A percentile compares a stretch with the other conserved stretches of the same genome.
Evolutionary conservation across 2,888 invertebrate species (phyloP).

Genomic region (Pterostichus niger): DNA sequence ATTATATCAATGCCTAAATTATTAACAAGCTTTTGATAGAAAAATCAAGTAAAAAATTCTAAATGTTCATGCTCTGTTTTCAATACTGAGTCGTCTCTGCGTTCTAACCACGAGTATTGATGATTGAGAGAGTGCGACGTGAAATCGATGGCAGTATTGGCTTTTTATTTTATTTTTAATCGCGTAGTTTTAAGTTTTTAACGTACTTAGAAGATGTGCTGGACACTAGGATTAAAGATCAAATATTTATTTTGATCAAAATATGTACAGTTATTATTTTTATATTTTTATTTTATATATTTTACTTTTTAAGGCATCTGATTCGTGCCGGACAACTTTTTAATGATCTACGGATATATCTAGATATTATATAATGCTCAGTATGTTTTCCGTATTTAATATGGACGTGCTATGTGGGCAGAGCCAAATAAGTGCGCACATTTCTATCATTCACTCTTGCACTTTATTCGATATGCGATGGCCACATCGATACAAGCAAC

Average conservation of each 20-base stretch:
- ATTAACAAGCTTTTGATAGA: too few species aligned
- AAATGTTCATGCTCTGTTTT: too few species aligned
- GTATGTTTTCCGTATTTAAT: slow-evolving; percentile 56
- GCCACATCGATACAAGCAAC: slow-evolving; percentile 15
- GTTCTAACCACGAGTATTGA: slow-evolving; percentile 37
- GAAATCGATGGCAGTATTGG: slow-evolving; percentile 65
- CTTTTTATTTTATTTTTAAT: slow-evolving; percentile 59
- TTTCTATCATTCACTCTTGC: not conserved
- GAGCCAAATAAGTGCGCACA: slow-evolving; percentile 59
- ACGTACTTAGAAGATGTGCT: slow-evolving; percentile 74
- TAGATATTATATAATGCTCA: slow-evolving; percentile 58
- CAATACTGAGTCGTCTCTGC: not conserved
- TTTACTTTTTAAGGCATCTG: slow-evolving; percentile 57
- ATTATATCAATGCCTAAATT: too few species aligned
- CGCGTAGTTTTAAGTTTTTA: slow-evolving; percentile 74
- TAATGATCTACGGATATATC: slow-evolving; percentile 34
- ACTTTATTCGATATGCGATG: slow-evolving; percentile 27
- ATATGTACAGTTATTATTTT: slow-evolving; percentile 66
- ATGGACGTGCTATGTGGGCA: slow-evolving; percentile 56
- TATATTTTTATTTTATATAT: slow-evolving; percentile 66
- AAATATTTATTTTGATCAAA: slow-evolving; percentile 66
- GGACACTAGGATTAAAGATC: slow-evolving; percentile 69
- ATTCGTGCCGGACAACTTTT: slow-evolving; percentile 40
- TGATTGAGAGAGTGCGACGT: slow-evolving; percentile 55
- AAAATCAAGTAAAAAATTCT: too few species aligned